phyloP scores from a whole-genome alignment of 2,113 vertebrate genomes.

The Xerus inauris region DNA sequence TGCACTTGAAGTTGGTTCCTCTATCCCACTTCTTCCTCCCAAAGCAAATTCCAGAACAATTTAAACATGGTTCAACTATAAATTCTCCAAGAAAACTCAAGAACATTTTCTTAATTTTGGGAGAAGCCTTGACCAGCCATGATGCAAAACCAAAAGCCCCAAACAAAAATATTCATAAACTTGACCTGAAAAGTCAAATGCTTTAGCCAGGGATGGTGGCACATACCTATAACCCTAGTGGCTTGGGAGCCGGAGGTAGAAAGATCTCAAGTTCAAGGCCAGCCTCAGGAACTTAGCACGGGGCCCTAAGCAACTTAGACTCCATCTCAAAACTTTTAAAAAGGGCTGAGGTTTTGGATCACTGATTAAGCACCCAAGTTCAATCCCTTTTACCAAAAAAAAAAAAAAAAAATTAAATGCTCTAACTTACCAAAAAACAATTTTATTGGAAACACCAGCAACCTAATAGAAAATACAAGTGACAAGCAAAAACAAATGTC shows the following conservation, averaged over 20 bases:
- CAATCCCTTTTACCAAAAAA: too few species aligned
- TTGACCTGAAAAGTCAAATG: slow-evolving; percentile 26
- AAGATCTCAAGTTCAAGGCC: too few species aligned
- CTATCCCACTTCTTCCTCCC: neutral
- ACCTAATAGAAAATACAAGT: neutral
- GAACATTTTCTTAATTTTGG: slow-evolving; percentile 7
- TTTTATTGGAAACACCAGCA: slow-evolving; percentile 12
- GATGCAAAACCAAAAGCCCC: neutral
- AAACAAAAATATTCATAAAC: slow-evolving; percentile 42
- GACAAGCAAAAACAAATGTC: neutral
- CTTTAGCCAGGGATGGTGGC: too few species aligned
- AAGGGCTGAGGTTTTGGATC: too few species aligned
- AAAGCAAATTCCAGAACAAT: neutral
- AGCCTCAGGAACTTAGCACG: too few species aligned
- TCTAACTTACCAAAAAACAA: slow-evolving; percentile 5
- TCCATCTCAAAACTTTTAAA: too few species aligned
- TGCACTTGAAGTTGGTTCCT: neutral
- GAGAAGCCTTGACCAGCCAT: slow-evolving; percentile 7
- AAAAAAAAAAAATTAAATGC: too few species aligned
- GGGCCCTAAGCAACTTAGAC: too few species aligned
- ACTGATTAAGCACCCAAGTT: too few species aligned
- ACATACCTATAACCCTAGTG: too few species aligned
- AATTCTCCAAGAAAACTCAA: slow-evolving; percentile 29
- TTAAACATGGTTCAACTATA: slow-evolving; percentile 10
- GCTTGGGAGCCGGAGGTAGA: too few species aligned